Base-by-base conservation (phyloP, 2,797 vertebrate genomes). In the Nothura maculosa region DNA sequence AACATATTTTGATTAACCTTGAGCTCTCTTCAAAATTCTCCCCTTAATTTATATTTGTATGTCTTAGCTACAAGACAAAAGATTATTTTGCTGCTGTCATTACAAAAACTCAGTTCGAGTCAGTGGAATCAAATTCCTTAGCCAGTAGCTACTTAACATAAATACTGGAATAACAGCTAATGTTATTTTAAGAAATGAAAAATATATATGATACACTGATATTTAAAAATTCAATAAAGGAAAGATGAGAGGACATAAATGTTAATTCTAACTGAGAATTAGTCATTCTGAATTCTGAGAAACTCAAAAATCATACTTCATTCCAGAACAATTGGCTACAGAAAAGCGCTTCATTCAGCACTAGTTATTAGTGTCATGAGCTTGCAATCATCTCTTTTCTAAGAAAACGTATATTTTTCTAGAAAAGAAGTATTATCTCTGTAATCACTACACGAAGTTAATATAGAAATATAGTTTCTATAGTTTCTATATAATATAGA, bases 11-110 rank as follows among this genome's bases (percentile, higher is more conserved):
- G 77, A 62, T 64, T 87, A 83, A 87, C 10, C 9, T 15, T 27
- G 43, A 58, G 9, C 67, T 79, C 8, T 81, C 40, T 63, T 61
- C 48, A 68, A 28, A 90, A 84, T 84, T 88, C 5, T 81, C 52
- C 14, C 58, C 58, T 21, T 32, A 72, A 77, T 43, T 89, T 78
- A 55, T 55, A 11, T 64, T 82, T 55, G 80, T 58, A 8, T 75
- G 10, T 20, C 84, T 77, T 25, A 80, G 20, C 36, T 78, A 6
- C 17, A 43, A 73, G 45, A 54, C 47, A 82, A 43, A 38, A 66
- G n/a, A 32, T 25, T 48, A 4, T 22, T 87, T 81, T 73, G 38
- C 68, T 27, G 9, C 40, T 66, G 28, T 43, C 4, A 2, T 68
- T 83, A 79, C 7, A 73, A 86, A 70, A 40, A 19, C 9, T 16